Evolutionary conservation across 2,888 invertebrate species (phyloP), one percentile per base, ranked within the genome.

Genomic region (Epirrhoe alternata): DNA sequence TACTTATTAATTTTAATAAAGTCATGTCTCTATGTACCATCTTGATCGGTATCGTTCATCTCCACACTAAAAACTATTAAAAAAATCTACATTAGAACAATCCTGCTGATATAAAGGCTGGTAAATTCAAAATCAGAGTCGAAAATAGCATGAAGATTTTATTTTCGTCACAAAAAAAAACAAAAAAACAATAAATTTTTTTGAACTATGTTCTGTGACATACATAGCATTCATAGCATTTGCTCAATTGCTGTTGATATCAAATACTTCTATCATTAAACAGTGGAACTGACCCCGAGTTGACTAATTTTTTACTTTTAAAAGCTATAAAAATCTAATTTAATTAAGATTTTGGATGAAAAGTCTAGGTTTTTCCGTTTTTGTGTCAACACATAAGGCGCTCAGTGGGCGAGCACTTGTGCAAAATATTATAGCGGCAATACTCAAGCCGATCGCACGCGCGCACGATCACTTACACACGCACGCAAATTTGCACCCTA

Each of bases 371-470:
- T 74, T 74, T 77, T 69, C 75, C 78, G 68, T 82, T 81, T 61
- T 45, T 82, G 79, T 86, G 86, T 87, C 85, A 85, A 85, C 86
- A 73, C 73, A 65, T 58, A 76, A 78, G 74, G 82, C 70, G 56
- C 45, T 68, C 73, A 66, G 80, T 85, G 82, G 85, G 69, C 54
- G 61, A 53, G 84, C n/a, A 60, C 51, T 10, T 62, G 86, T 79
- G 89, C 92, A 90, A 89, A 91, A 76, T 24, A 24, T 24, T 24
- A 24, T 84, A 79, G 82, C 85, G 83, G 87, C 86, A 83, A 74
- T 74, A 85, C 84, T 84, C 82, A 78, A 75, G 83, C 83, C 76
- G 87, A 81, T 31, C 78, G 82, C 89, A 92, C 92, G 92, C 87
- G 80, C 83, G 58, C 17, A 63, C 62, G 24, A 1, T 69, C 70